Evolutionary conservation across 2,888 invertebrate species (phyloP).

Genomic region (Muscina levida): DNA sequence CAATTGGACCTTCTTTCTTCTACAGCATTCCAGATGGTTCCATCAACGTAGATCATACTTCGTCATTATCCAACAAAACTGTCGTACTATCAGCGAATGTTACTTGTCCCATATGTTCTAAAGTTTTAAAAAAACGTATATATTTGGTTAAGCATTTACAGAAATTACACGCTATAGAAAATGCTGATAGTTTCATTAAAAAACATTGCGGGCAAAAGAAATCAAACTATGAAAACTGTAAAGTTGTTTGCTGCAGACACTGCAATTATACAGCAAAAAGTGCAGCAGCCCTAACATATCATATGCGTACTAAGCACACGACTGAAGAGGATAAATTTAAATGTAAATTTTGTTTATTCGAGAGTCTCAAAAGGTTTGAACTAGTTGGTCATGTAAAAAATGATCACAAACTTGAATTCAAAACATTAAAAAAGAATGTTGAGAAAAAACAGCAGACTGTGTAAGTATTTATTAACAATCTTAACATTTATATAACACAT

Average conservation of each 20-base stretch:
- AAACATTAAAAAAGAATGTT: constrained; percentile 5
- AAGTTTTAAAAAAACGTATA: constrained; percentile 42
- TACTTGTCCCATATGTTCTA: constrained; percentile 36
- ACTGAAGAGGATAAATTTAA: constrained; percentile 58
- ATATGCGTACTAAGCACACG: constrained; percentile 55
- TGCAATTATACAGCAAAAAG: constrained; percentile 55
- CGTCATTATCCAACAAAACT: background rate
- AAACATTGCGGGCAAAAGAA: background rate
- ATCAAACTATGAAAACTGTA: background rate
- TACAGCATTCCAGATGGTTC: background rate
- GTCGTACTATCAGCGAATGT: background rate
- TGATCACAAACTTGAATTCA: constrained; percentile 46
- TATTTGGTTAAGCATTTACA: constrained; percentile 45
- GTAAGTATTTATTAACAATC: background rate
- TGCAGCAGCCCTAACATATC: constrained; percentile 49
- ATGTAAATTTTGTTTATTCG: constrained; percentile 50
- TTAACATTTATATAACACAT: too few relatives aligned
- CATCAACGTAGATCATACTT: background rate
- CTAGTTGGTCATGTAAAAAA: constrained; percentile 54
- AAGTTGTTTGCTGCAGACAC: constrained; percentile 47
- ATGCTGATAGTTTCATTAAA: background rate
- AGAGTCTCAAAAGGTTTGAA: constrained; percentile 43
- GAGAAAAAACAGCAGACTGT: background rate
- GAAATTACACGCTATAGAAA: constrained; percentile 33
- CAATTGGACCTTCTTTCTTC: too few relatives aligned